Evolutionary conservation across 2,888 invertebrate species (phyloP).

Genomic region (Drosophila cracens): DNA sequence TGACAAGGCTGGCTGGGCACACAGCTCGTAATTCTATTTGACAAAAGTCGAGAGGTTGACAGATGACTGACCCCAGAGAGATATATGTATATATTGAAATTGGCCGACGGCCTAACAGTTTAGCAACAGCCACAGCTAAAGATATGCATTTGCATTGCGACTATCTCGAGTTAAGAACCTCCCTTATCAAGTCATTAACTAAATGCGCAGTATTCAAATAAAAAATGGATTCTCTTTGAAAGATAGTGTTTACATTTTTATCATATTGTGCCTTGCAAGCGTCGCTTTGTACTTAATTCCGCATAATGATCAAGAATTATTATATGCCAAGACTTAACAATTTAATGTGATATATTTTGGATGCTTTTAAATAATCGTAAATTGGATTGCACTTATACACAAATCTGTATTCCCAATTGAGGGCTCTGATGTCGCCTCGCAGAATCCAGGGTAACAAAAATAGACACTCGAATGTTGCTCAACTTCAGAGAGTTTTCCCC

Average conservation of each 20-base stretch:
- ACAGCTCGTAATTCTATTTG: conserved; percentile 66
- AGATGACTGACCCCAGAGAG: conserved; percentile 37
- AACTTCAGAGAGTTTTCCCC: background rate
- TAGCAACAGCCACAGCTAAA: conserved; percentile 2
- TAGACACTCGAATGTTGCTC: background rate
- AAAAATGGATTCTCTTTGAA: background rate
- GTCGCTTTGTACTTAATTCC: background rate
- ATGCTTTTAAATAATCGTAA: background rate
- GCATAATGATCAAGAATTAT: background rate
- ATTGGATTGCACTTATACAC: background rate
- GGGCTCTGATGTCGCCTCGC: background rate
- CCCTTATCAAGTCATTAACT: conserved; percentile 5
- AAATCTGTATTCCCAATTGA: background rate
- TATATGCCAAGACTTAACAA: background rate
- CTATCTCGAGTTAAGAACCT: conserved; percentile 6
- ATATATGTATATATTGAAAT: conserved; percentile 16
- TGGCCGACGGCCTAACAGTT: background rate
- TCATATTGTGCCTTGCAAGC: background rate
- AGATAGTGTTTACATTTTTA: background rate
- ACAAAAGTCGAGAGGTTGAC: conserved; percentile 45
- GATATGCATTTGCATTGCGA: background rate
- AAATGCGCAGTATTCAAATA: background rate
- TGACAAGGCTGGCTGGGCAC: conserved; percentile 59
- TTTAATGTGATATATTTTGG: background rate
- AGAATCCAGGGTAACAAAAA: conserved; percentile 15